Evolutionary conservation across 1,140 invertebrate species (phyloP).

Genomic region (Drosophila santomea): DNA sequence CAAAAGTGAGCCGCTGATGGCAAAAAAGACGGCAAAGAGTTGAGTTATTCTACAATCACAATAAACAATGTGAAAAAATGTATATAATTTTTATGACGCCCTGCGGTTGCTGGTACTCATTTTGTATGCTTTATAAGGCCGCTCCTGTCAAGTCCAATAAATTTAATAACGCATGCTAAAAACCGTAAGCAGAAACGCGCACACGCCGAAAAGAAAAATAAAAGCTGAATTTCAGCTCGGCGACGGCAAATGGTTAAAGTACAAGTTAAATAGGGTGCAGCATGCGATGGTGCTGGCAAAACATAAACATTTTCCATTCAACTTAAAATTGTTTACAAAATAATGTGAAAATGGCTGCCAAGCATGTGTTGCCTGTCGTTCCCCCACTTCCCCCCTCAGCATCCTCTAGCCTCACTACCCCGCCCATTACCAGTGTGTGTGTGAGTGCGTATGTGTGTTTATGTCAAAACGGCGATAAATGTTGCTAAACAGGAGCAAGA

Average conservation of each 20-base stretch:
- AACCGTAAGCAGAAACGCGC: conserved; percentile 27
- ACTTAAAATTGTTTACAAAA: conserved; percentile 83
- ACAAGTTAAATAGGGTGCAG: conserved; percentile 78
- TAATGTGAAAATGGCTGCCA: conserved; percentile 81
- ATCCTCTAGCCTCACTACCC: neutral
- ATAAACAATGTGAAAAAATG: conserved; percentile 32
- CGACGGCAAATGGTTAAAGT: conserved; percentile 44
- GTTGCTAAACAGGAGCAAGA: conserved; percentile 73
- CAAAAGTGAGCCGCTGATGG: conserved; percentile 31
- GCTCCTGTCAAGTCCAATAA: conserved; percentile 55
- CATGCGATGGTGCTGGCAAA: conserved; percentile 51
- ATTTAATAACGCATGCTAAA: conserved; percentile 68
- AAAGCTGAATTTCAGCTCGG: conserved; percentile 17
- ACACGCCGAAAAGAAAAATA: conserved; percentile 41
- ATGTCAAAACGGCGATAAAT: conserved; percentile 80
- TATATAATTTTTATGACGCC: conserved; percentile 20
- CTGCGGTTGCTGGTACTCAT: conserved; percentile 15
- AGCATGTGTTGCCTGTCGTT: conserved; percentile 73
- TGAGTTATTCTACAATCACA: conserved; percentile 41
- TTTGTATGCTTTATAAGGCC: conserved; percentile 12
- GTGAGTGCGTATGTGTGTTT: conserved; percentile 42
- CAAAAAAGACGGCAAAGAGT: conserved; percentile 4
- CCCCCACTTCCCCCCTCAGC: neutral
- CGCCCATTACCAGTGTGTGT: neutral
- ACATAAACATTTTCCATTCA: conserved; percentile 82